A percentile compares a stretch with the other conserved stretches of the same genome.
phyloP scores from a whole-genome alignment of 2,113 vertebrate genomes.

The Toxostoma redivivum region DNA sequence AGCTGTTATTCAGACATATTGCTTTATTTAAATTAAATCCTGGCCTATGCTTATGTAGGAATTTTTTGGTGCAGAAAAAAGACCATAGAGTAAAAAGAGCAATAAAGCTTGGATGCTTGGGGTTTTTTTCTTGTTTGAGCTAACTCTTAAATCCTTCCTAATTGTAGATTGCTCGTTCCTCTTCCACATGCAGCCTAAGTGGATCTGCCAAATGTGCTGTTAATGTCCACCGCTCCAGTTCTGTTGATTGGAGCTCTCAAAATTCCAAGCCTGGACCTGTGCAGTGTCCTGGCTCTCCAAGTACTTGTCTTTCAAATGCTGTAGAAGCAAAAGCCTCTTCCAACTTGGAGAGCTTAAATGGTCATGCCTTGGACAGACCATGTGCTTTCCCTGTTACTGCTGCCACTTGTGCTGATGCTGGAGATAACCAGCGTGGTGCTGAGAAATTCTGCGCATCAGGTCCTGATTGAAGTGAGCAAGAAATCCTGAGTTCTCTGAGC shows the following conservation, averaged over 20 bases:
- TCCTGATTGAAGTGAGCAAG: constrained; percentile 60
- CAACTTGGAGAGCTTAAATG: constrained; percentile 8
- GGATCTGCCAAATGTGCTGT: constrained; percentile 72
- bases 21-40: not conserved
- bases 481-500: not conserved
- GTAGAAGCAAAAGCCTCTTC: constrained; percentile 47
- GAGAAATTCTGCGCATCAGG: not conserved
- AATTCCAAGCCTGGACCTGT: constrained; percentile 66
- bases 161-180: constrained; percentile 80
- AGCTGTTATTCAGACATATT: not conserved
- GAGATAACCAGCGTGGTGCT: constrained; percentile 5
- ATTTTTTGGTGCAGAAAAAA: not conserved
- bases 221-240: constrained; percentile 79
- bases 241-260: constrained; percentile 73
- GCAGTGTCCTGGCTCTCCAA: constrained; percentile 62
- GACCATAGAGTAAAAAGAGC: not conserved
- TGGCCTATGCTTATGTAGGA: not conserved
- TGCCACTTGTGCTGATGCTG: constrained; percentile 46
- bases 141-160: constrained; percentile 57
- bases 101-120: not conserved
- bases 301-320: constrained; percentile 42
- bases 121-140: not conserved
- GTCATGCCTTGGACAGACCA: not conserved
- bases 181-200: constrained; percentile 79
- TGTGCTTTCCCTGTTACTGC: not conserved